Percentiles rank a stretch among this genome's conserved stretches.
phyloP scores from a whole-genome alignment of 2,888 invertebrate genomes.

The Catocala nupta region DNA sequence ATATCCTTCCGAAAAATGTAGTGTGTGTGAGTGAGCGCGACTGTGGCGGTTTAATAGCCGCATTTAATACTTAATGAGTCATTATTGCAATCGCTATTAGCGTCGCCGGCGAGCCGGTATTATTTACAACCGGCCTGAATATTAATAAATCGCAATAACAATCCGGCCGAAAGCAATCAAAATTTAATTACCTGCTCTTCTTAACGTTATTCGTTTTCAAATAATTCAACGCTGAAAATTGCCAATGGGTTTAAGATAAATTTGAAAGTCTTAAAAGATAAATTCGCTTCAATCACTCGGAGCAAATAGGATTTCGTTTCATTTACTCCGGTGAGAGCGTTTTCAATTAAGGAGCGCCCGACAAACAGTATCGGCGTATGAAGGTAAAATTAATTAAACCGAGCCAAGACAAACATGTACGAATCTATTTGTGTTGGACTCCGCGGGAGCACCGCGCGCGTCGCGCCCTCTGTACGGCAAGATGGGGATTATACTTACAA shows the following conservation, averaged over 20 bases:
- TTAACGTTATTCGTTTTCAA: slow-evolving; percentile 62
- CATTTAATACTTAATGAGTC: slow-evolving; percentile 78
- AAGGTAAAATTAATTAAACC: slow-evolving; percentile 87
- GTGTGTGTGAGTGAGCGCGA: slow-evolving; percentile 34
- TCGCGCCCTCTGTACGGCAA: slow-evolving; percentile 42
- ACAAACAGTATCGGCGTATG: slow-evolving; percentile 87
- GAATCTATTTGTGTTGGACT: slow-evolving; percentile 82
- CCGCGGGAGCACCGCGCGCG: slow-evolving; percentile 57
- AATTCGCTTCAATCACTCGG: slow-evolving; percentile 85
- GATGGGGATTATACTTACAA: slow-evolving; percentile 56
- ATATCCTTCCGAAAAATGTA: slow-evolving; percentile 37
- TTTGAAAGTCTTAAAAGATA: slow-evolving; percentile 85
- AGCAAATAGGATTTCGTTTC: slow-evolving; percentile 86
- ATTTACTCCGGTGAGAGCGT: slow-evolving; percentile 85
- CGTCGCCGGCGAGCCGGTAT: slow-evolving; percentile 65
- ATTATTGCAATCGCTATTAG: slow-evolving; percentile 78
- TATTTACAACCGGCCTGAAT: slow-evolving; percentile 75
- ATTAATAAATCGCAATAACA: slow-evolving; percentile 81
- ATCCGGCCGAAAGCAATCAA: slow-evolving; percentile 78
- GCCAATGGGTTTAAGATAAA: slow-evolving; percentile 77
- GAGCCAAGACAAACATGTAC: slow-evolving; percentile 85
- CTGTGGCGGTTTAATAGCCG: slow-evolving; percentile 65
- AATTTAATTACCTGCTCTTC: slow-evolving; percentile 80
- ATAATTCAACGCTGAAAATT: slow-evolving; percentile 63
- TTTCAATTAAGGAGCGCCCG: slow-evolving; percentile 85